Evolutionary conservation across 2,113 vertebrate species (phyloP).

Genomic region (Pterocles orientalis): DNA sequence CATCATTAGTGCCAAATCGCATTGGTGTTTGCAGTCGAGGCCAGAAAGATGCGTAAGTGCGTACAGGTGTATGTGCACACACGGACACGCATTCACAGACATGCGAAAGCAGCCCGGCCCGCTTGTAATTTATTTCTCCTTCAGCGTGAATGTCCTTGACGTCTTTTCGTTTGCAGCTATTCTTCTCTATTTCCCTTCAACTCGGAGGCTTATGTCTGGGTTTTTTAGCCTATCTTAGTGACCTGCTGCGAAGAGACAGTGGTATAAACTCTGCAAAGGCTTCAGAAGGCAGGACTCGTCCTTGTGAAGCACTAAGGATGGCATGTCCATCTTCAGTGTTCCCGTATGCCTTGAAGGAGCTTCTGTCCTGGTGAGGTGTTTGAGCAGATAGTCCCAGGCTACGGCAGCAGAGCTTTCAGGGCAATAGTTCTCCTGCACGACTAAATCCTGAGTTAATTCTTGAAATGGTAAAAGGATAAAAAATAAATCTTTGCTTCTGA

Average conservation of each 20-base stretch:
- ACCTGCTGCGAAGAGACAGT: background rate
- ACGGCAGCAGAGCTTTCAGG: background rate
- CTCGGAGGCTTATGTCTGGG: background rate
- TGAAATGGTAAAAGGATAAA: background rate
- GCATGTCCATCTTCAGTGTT: background rate
- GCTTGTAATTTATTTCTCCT: background rate
- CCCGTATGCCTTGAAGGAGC: background rate
- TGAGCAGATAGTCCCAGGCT: background rate
- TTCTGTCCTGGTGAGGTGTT: background rate
- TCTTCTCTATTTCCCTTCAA: background rate
- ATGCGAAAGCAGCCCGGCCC: background rate
- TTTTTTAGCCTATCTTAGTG: background rate
- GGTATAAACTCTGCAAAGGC: background rate
- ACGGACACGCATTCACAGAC: background rate
- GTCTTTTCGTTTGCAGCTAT: background rate
- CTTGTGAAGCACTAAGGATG: background rate
- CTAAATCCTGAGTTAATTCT: background rate
- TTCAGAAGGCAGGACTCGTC: background rate
- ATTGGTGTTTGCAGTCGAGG: background rate
- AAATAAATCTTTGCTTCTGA: background rate
- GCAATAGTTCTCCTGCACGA: background rate
- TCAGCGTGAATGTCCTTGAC: background rate
- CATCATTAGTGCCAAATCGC: background rate
- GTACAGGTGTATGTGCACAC: fast-evolving
- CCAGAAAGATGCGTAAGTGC: background rate